A percentile compares a stretch with the other conserved stretches of the same genome.
Conservation (phyloP, 64 coral and sea anemone species). For the Acropora tenuis region DNA sequence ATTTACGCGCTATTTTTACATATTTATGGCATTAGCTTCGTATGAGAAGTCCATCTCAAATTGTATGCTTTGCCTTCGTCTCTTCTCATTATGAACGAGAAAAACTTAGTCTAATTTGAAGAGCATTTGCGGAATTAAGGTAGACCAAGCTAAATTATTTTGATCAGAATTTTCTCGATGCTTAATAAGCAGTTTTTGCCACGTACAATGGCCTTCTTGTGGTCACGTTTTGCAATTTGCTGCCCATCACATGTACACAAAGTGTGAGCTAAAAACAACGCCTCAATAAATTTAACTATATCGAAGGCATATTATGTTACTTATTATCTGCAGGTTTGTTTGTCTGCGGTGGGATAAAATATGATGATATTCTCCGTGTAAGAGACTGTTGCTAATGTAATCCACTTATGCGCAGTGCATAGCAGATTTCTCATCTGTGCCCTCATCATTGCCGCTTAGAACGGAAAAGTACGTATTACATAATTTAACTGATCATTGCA, state of each 20-base stretch:
- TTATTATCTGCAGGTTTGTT: constrained; percentile 24
- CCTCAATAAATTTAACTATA: not conserved
- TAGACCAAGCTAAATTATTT: too few relatives aligned
- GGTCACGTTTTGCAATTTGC: not conserved
- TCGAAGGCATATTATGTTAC: not conserved
- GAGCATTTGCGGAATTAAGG: too few relatives aligned
- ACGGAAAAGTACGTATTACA: too few relatives aligned
- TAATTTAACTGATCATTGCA: too few relatives aligned
- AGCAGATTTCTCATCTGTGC: too few relatives aligned
- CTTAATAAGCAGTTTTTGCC: too few relatives aligned
- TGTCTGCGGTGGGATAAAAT: not conserved
- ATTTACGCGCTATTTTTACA: not conserved
- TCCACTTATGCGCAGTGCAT: not conserved
- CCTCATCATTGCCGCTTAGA: not conserved
- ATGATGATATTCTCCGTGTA: not conserved
- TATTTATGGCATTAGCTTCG: not conserved
- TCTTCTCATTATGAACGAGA: not conserved
- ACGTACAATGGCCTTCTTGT: not conserved
- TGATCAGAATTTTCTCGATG: too few relatives aligned
- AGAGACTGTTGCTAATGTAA: not conserved
- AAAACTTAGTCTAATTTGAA: too few relatives aligned
- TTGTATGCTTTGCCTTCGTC: not conserved
- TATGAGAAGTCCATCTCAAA: not conserved
- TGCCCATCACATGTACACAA: not conserved
- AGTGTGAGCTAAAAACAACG: too few relatives aligned